Evolutionary conservation across 2,888 invertebrate genomes (phyloP).

Genomic region (Heteromyza rotundicornis): DNA sequence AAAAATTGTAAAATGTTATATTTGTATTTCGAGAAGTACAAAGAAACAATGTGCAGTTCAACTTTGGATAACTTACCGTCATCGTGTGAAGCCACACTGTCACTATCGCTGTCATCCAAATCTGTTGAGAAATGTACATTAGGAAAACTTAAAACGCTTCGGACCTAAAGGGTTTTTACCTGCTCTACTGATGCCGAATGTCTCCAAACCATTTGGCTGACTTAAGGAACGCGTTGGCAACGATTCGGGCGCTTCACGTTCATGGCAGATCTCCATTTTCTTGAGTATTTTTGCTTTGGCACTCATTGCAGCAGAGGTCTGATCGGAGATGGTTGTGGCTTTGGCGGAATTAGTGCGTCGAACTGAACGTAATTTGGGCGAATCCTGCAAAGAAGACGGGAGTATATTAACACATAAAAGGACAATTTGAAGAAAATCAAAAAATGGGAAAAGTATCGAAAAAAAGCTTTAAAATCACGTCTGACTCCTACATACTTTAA

Average conservation of each 20-base stretch:
- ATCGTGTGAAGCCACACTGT: slow-evolving; percentile 60
- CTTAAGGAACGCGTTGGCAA: slow-evolving; percentile 68
- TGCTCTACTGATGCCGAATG: slow-evolving; percentile 42
- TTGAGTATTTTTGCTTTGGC: slow-evolving; percentile 48
- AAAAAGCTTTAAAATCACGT: too few relatives aligned
- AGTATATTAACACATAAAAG: not conserved
- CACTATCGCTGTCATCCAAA: slow-evolving; percentile 61
- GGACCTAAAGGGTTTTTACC: not conserved
- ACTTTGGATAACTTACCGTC: slow-evolving; percentile 53
- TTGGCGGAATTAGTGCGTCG: slow-evolving; percentile 61
- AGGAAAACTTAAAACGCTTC: not conserved
- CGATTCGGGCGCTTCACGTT: slow-evolving; percentile 47
- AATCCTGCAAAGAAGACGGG: slow-evolving; percentile 13
- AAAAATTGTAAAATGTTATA: too few relatives aligned
- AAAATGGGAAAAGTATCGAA: too few relatives aligned
- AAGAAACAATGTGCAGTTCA: slow-evolving; percentile 3
- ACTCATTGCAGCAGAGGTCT: slow-evolving; percentile 28
- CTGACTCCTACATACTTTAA: too few relatives aligned
- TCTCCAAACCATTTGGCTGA: slow-evolving; percentile 66
- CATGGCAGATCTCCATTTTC: slow-evolving; percentile 41
- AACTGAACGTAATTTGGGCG: slow-evolving; percentile 45
- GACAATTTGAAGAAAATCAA: too few relatives aligned
- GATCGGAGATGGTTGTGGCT: slow-evolving; percentile 43
- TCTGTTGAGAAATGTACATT: slow-evolving; percentile 30
- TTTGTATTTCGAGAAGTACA: too few relatives aligned